Evolutionary conservation across 2,797 vertebrate genomes (phyloP).

Genomic region (Catamblyrhynchus diadema): DNA sequence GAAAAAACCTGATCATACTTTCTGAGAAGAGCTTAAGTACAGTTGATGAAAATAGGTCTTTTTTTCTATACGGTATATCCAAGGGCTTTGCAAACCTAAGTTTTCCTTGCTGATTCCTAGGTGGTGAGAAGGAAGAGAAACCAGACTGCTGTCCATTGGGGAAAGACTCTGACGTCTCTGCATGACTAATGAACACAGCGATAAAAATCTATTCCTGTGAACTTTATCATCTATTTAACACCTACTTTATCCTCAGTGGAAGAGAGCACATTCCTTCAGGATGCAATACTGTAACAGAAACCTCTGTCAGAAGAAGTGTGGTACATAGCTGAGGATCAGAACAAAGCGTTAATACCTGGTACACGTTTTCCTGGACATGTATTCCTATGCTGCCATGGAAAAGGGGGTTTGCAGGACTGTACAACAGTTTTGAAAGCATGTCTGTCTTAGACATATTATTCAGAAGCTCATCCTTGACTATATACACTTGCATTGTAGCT

Average conservation of each 20-base stretch:
- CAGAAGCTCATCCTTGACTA: background rate
- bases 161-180: background rate
- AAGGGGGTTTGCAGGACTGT: background rate
- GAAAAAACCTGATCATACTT: background rate
- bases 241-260: background rate
- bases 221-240: background rate
- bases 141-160: background rate
- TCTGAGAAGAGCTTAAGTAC: background rate
- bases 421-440: background rate
- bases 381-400: background rate
- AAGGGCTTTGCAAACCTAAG: background rate
- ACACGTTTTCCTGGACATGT: background rate
- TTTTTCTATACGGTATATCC: background rate
- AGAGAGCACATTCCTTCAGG: background rate
- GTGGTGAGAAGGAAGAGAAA: background rate
- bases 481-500: background rate
- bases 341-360: background rate
- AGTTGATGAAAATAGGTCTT: background rate
- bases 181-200: background rate
- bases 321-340: background rate
- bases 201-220: constrained; percentile 7
- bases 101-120: background rate
- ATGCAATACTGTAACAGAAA: background rate
- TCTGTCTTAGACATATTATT: background rate
- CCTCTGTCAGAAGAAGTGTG: background rate